Evolutionary conservation across 1,140 invertebrate genomes (phyloP).

Genomic region (Zophobas atratus): DNA sequence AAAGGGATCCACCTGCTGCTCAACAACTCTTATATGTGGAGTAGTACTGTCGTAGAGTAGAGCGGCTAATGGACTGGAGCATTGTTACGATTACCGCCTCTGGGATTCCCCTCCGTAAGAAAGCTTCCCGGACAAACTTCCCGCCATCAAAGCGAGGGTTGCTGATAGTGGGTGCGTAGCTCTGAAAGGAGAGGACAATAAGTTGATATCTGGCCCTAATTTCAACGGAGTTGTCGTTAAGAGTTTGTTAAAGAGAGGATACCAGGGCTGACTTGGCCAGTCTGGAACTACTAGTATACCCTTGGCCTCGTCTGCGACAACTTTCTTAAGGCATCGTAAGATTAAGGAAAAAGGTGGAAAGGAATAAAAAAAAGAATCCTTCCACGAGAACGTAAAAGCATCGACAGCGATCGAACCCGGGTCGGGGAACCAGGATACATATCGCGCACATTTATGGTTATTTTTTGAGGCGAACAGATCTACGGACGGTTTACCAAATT

Average conservation of each 20-base stretch:
- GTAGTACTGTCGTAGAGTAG: too few relatives aligned
- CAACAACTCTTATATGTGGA: too few relatives aligned
- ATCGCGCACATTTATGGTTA: constrained; percentile 61
- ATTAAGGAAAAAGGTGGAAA: constrained; percentile 63
- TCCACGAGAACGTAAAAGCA: constrained; percentile 61
- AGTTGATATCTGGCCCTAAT: too few relatives aligned
- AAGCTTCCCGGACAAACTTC: too few relatives aligned
- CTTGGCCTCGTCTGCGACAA: constrained; percentile 56
- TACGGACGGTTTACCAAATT: constrained; percentile 56
- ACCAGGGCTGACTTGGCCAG: constrained; percentile 57
- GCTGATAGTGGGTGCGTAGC: too few relatives aligned
- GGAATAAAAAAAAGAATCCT: constrained; percentile 57
- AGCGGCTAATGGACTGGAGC: too few relatives aligned
- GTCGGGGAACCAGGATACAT: constrained; percentile 57
- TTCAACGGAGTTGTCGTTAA: too few relatives aligned
- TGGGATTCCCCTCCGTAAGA: too few relatives aligned
- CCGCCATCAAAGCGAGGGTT: too few relatives aligned
- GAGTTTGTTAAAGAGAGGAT: not conserved
- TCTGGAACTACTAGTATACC: constrained; percentile 59
- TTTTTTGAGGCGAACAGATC: constrained; percentile 60
- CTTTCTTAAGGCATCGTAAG: constrained; percentile 57
- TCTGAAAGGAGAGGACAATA: constrained; percentile 22
- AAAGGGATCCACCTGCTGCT: too few relatives aligned
- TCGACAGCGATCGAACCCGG: constrained; percentile 55
- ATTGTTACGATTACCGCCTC: too few relatives aligned